A percentile compares a stretch with the other conserved stretches of the same genome.
Evolutionary conservation across 2,797 vertebrate species (phyloP).

Genomic region (Cyprinella venusta): DNA sequence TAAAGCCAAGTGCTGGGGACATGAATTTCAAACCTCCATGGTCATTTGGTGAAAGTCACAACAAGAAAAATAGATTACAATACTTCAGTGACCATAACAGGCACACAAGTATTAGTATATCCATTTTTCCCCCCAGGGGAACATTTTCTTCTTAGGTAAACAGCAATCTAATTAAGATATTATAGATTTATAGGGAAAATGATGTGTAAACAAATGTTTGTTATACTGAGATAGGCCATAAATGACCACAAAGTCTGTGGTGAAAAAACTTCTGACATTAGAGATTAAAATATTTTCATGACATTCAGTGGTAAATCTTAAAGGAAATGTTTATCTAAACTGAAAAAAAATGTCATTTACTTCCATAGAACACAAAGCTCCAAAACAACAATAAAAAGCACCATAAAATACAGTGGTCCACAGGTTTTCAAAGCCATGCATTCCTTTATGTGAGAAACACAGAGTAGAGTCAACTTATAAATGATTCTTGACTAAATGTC

Average conservation of each 20-base stretch:
- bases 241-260: not conserved
- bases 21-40: slow-evolving; percentile 28
- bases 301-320: not conserved
- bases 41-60: slow-evolving; percentile 30
- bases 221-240: not conserved
- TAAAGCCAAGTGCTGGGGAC: slow-evolving; percentile 21
- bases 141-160: not conserved
- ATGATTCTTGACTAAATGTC: not conserved
- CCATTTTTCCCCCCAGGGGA: not conserved
- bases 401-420: not conserved
- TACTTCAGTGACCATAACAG: not conserved
- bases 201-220: not conserved
- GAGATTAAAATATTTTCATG: not conserved
- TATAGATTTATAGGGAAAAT: slow-evolving; percentile 9
- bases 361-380: not conserved
- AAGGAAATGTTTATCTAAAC: not conserved
- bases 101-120: not conserved
- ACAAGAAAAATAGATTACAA: slow-evolving; percentile 37
- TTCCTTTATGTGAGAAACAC: not conserved
- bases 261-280: not conserved
- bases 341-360: not conserved
- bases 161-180: slow-evolving; percentile 23
- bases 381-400: not conserved
- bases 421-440: not conserved
- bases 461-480: not conserved